Conservation (phyloP, 2,113 vertebrate species). For the Pseudopipra pipra region DNA sequence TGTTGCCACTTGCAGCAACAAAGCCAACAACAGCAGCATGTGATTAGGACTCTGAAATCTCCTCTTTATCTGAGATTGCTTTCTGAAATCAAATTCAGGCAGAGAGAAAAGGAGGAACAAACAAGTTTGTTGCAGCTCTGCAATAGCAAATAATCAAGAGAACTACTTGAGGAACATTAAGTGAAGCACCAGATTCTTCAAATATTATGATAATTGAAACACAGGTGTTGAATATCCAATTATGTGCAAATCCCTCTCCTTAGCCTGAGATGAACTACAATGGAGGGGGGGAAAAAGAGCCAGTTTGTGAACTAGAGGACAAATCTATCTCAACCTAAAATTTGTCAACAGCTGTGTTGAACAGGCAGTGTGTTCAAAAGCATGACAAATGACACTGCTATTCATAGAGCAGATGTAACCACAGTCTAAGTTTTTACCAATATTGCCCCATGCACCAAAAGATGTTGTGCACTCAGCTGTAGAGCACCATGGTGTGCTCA, state of each 20-base stretch:
- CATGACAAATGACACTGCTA: constrained; percentile 20
- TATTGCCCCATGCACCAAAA: not conserved
- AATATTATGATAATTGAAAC: constrained; percentile 18
- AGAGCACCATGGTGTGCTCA: not conserved
- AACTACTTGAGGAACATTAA: constrained; percentile 4
- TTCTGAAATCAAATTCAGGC: constrained; percentile 30
- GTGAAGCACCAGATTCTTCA: constrained; percentile 1
- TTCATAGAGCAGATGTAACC: not conserved
- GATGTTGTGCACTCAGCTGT: not conserved
- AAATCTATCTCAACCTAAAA: not conserved
- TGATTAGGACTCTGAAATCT: not conserved
- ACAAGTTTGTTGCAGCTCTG: not conserved
- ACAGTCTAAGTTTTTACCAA: not conserved
- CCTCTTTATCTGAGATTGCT: constrained; percentile 37
- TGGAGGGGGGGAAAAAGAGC: not conserved
- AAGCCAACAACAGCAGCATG: not conserved
- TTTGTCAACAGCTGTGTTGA: not conserved
- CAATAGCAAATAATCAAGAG: constrained; percentile 31
- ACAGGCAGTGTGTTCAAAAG: not conserved
- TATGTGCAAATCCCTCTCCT: not conserved
- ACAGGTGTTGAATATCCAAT: not conserved
- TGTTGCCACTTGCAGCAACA: not conserved
- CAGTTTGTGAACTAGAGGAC: not conserved
- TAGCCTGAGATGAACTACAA: not conserved
- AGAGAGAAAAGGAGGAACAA: not conserved